These are phyloP conservation scores for Teleogryllus occipitalis DNA, from an alignment of 1,140 invertebrate species.

Conservation along the genomic window DNA sequence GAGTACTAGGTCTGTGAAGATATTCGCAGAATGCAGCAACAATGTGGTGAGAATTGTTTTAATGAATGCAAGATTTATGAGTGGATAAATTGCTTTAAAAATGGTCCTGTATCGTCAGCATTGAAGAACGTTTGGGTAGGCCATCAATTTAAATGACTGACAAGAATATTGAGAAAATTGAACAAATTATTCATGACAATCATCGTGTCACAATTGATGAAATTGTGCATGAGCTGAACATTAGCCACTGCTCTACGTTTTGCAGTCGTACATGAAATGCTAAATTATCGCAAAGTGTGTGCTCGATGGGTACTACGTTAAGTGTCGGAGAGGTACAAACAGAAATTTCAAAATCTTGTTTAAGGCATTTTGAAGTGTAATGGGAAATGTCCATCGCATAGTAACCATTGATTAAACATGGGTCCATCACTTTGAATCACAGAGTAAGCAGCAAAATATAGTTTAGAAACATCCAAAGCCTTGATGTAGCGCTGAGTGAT, in stretches of 20 bases:
- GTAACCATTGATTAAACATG: not conserved
- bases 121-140: not conserved
- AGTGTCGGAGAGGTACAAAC: not conserved
- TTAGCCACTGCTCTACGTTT: not conserved
- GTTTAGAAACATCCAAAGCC: not conserved
- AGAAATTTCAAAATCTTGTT: not conserved
- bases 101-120: not conserved
- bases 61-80: not conserved
- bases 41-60: not conserved
- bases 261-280: not conserved
- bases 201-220: not conserved
- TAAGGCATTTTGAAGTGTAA: not conserved
- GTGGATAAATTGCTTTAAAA: not conserved
- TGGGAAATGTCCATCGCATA: not conserved
- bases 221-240: not conserved
- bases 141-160: not conserved
- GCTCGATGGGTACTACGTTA: not conserved
- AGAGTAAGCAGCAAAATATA: not conserved
- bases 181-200: not conserved
- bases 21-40: constrained; percentile 4
- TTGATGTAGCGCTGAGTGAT: not conserved
- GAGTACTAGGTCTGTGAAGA: too few species aligned
- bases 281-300: not conserved
- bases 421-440: not conserved
- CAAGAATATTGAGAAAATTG: not conserved